Conservation (phyloP, 1,140 invertebrate genomes). For the Drosophila tsacasi region DNA sequence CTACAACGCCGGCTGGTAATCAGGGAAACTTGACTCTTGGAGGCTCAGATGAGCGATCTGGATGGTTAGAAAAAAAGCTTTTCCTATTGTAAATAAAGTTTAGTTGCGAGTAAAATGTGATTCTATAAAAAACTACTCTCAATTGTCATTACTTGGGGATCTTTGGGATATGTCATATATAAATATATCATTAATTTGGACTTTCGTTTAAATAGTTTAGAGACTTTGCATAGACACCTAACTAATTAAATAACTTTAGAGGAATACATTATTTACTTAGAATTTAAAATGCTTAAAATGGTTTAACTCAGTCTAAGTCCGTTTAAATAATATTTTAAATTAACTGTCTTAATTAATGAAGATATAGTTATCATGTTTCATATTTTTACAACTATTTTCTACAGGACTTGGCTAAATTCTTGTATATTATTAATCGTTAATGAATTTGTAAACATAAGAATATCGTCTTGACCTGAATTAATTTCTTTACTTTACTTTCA, state of each 20-base stretch:
- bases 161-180: neutral
- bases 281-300: too few species aligned
- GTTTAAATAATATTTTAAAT: neutral
- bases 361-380: neutral
- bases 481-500: too few species aligned
- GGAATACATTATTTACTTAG: neutral
- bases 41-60: conserved; percentile 27
- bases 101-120: conserved; percentile 72
- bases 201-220: neutral
- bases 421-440: neutral
- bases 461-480: too few species aligned
- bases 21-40: neutral
- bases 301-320: too few species aligned
- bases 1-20: conserved; percentile 69
- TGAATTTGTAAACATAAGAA: neutral
- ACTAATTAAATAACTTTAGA: too few species aligned
- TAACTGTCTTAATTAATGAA: neutral
- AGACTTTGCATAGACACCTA: too few species aligned
- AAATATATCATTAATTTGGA: neutral
- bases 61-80: conserved; percentile 35
- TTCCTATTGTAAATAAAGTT: conserved; percentile 56
- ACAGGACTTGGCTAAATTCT: too few species aligned
- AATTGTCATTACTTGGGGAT: neutral
- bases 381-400: neutral
- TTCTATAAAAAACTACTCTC: neutral